phyloP scores from a whole-genome alignment of 2,797 vertebrate species.

The Spea hammondii region DNA sequence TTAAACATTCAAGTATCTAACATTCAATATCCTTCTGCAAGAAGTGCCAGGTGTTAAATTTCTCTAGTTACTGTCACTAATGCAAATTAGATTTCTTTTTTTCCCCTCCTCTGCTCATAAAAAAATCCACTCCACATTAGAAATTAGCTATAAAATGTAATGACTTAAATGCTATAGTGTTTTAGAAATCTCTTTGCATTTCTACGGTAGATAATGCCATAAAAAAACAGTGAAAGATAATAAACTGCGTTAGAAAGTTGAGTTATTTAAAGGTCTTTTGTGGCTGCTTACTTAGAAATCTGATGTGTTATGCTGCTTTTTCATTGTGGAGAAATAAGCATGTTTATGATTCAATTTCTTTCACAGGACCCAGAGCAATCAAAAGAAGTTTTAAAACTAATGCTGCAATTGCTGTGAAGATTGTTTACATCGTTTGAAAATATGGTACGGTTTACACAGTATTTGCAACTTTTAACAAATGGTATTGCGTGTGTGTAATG shows the following conservation, averaged over 20 bases:
- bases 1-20: conserved; percentile 74
- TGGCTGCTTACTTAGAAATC: conserved; percentile 71
- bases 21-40: conserved; percentile 74
- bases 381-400: conserved; percentile 66
- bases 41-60: conserved; percentile 80
- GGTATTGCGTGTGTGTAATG: conserved; percentile 55
- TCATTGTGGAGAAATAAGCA: conserved; percentile 63
- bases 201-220: conserved; percentile 71
- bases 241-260: conserved; percentile 73
- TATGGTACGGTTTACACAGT: conserved; percentile 61
- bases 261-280: conserved; percentile 80
- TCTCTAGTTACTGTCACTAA: conserved; percentile 82
- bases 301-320: conserved; percentile 65
- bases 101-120: conserved; percentile 66
- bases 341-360: conserved; percentile 67
- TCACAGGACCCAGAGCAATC: conserved; percentile 64
- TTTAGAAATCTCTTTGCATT: conserved; percentile 79
- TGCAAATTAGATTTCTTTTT: conserved; percentile 74
- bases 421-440: conserved; percentile 63
- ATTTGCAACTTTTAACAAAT: conserved; percentile 65
- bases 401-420: conserved; percentile 59
- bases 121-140: conserved; percentile 84
- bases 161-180: conserved; percentile 82
- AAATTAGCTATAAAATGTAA: conserved; percentile 84
- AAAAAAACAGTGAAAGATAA: conserved; percentile 70